phyloP scores from a whole-genome alignment of 1,140 invertebrate genomes.

The Pachypsylla venusta region DNA sequence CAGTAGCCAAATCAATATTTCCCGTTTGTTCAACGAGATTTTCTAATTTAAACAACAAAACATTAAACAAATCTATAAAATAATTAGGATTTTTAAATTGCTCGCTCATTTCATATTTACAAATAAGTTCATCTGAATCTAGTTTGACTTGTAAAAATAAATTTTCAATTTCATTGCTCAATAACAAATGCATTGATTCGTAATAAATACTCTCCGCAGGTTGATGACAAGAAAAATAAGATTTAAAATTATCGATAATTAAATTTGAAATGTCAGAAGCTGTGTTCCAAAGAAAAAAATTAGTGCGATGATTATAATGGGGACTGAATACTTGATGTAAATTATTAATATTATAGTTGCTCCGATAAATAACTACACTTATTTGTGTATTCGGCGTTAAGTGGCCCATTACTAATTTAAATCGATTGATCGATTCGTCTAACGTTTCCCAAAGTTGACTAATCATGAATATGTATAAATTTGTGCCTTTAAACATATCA shows the following conservation, averaged over 20 bases:
- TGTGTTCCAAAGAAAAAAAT: no score
- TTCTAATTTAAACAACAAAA: neutral
- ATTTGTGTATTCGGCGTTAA: neutral
- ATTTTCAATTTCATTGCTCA: neutral
- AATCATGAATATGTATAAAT: neutral
- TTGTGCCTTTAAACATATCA: neutral
- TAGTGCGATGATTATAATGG: no score
- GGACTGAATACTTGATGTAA: neutral
- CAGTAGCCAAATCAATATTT: neutral
- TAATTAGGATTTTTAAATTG: neutral
- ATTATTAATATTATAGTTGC: neutral
- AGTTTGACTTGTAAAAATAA: neutral
- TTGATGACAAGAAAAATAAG: neutral
- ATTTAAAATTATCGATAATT: neutral
- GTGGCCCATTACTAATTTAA: neutral
- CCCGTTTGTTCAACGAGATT: neutral
- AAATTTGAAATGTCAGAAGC: neutral
- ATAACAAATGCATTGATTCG: neutral
- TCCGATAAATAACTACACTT: neutral
- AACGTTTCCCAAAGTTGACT: slow-evolving; percentile 2
- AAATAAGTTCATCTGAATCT: neutral
- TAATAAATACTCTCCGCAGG: neutral
- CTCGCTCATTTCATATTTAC: neutral
- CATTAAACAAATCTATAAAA: neutral
- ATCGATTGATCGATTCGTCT: neutral